These are phyloP conservation scores for Echeneis naucrates DNA, from an alignment of 2,797 vertebrate genomes.

Conservation along the genomic window DNA sequence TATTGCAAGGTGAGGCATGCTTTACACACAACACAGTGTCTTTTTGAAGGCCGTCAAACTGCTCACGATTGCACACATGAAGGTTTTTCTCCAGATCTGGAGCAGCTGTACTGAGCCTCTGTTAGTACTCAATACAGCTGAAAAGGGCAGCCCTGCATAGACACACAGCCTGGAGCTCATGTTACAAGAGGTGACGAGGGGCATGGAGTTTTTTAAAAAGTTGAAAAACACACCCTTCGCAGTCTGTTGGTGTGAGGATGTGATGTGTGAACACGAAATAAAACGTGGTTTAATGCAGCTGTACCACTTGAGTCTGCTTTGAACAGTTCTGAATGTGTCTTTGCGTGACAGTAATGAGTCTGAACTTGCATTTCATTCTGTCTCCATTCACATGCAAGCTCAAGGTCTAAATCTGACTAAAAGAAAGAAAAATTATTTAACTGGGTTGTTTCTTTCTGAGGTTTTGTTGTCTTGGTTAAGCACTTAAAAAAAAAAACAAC, in stretches of 20 bases:
- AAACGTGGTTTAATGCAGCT: constrained; percentile 1
- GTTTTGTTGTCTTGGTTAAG: not conserved
- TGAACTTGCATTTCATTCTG: not conserved
- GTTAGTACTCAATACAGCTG: constrained; percentile 59
- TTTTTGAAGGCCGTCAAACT: not conserved
- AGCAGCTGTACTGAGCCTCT: constrained; percentile 15
- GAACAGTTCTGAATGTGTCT: not conserved
- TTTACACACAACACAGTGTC: not conserved
- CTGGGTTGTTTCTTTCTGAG: too few relatives aligned
- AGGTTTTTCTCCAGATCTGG: not conserved
- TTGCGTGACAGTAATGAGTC: not conserved
- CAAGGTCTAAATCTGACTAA: not conserved
- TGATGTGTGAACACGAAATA: constrained; percentile 35
- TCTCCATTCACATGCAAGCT: not conserved
- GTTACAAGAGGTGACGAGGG: constrained; percentile 55
- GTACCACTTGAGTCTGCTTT: too few relatives aligned
- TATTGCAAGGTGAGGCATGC: constrained; percentile 76
- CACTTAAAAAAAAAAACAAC: too few relatives aligned
- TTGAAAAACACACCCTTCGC: constrained; percentile 15
- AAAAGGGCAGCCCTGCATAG: constrained; percentile 28
- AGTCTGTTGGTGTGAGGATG: not conserved
- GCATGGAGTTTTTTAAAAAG: constrained; percentile 4
- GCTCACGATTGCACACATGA: not conserved
- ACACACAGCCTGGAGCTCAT: constrained; percentile 41
- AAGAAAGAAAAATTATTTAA: too few relatives aligned